These are phyloP conservation scores for Eupelmus urozonus DNA, from an alignment of 2,888 invertebrate genomes.

Conservation along the genomic window DNA sequence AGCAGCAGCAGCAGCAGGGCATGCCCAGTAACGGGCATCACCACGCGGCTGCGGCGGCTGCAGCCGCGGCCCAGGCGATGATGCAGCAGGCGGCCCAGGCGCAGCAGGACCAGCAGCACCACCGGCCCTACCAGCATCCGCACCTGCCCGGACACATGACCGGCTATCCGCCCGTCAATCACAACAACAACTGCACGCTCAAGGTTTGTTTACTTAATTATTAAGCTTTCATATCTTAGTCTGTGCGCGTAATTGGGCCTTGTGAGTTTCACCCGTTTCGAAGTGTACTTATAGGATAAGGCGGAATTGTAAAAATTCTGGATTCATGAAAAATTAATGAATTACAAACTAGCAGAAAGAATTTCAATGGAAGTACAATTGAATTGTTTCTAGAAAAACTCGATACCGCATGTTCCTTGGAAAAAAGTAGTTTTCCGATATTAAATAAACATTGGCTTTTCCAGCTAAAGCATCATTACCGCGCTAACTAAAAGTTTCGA, in stretches of 20 bases:
- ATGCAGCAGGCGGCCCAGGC: slow-evolving; percentile 67
- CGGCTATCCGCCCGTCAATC: slow-evolving; percentile 73
- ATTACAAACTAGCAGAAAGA: no score
- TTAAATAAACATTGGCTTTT: no score
- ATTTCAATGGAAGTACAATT: no score
- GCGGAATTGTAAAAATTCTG: no score
- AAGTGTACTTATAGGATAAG: neutral
- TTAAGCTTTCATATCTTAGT: no score
- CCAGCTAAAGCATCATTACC: no score
- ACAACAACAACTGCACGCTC: slow-evolving; percentile 79
- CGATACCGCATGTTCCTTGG: no score
- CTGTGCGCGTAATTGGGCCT: neutral
- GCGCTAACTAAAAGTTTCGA: no score
- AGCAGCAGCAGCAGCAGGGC: slow-evolving; percentile 66
- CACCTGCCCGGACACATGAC: slow-evolving; percentile 79
- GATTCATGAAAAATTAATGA: no score
- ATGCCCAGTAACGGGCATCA: slow-evolving; percentile 74
- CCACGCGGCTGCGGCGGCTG: slow-evolving; percentile 70
- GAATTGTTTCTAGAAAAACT: no score
- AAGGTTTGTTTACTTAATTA: slow-evolving; percentile 70
- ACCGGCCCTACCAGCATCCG: slow-evolving; percentile 78
- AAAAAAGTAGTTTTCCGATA: no score
- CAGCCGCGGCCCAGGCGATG: slow-evolving; percentile 62
- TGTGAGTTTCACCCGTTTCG: neutral
- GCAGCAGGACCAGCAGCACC: slow-evolving; percentile 76